Evolutionary conservation across 2,888 invertebrate species (phyloP).

Genomic region (Lutraria lutraria): DNA sequence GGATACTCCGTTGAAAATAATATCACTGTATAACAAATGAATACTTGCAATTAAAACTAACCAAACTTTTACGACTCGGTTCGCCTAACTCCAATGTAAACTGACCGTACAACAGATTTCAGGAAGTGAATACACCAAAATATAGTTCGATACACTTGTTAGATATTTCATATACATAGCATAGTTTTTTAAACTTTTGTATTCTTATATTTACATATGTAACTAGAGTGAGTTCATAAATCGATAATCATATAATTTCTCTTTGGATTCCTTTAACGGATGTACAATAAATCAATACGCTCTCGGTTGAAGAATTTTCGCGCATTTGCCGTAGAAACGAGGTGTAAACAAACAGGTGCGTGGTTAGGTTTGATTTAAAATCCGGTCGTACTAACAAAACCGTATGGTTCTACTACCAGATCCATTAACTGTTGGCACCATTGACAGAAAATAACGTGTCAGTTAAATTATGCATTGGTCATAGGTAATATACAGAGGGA

Average conservation of each 20-base stretch:
- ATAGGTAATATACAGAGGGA: too few relatives aligned
- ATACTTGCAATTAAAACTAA: neutral
- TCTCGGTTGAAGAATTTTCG: neutral
- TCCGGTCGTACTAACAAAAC: neutral
- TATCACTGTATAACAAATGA: neutral
- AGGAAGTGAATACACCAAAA: constrained; percentile 26
- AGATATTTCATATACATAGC: neutral
- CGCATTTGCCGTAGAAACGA: constrained; percentile 53
- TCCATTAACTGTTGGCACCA: neutral
- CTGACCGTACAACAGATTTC: constrained; percentile 23
- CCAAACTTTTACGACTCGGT: neutral
- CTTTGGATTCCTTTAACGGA: neutral
- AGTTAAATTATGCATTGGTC: too few relatives aligned
- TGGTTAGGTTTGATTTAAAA: constrained; percentile 2
- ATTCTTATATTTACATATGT: neutral
- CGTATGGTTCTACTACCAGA: neutral
- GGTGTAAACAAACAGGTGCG: constrained; percentile 49
- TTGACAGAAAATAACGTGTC: too few relatives aligned
- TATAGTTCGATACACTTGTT: neutral
- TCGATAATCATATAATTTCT: neutral
- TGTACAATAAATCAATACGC: constrained; percentile 28
- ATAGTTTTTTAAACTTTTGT: neutral
- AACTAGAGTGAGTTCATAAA: neutral
- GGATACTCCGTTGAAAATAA: too few relatives aligned
- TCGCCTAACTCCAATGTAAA: constrained; percentile 1